Evolutionary conservation across 2,797 vertebrate genomes (phyloP), one percentile per base, ranked within the genome.

Genomic region (Vireo griseus): DNA sequence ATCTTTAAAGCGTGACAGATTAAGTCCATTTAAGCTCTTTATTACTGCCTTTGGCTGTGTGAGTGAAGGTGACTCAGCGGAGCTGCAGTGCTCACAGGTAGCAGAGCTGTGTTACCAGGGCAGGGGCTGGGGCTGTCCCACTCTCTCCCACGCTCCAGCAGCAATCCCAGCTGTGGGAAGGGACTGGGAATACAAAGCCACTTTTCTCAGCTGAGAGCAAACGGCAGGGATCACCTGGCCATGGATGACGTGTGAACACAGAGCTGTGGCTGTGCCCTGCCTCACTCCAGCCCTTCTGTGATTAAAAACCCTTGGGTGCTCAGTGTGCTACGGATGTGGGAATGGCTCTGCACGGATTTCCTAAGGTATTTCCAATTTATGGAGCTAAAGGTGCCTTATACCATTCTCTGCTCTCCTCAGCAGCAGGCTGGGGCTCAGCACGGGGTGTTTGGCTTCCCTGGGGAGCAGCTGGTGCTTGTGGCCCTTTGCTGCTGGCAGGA

Each of bases 331-430:
- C 0, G 3, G 72, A 6, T 24, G 14, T 39, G 6, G 21, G 9
- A 40, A 33, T 0, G 2, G 86, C 90, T 91, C 59, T 39, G 80
- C 13, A 24, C 1, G 45, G 48, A 6, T 90, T 91, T 92, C 58
- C 13, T 1, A 63, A 68, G 54, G 50, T 28, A 4, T 91, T 85
- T 79, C 71, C 14, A 4, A 62, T 45, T 8, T 13, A 2, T 6
- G 22, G 71, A 95, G 89, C 71, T 89, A 19, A 86, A 90, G 94
- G 95, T 97, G 95, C 95, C 96, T 97, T 96, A 87, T 3, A 48
- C 40, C 62, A 18, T 24, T 62, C 48, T n/a, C 76, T 31, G 79
- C 84, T 92, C 50, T 91, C 48, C 87, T 58, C 8, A 4, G 92
- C 75, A 62, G 75, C 0, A 0, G 40, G 28, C 15, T 25, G 59